Evolutionary conservation across 2,888 invertebrate genomes (phyloP), one percentile per base, ranked within the genome.

Genomic region (Acleris emargana): DNA sequence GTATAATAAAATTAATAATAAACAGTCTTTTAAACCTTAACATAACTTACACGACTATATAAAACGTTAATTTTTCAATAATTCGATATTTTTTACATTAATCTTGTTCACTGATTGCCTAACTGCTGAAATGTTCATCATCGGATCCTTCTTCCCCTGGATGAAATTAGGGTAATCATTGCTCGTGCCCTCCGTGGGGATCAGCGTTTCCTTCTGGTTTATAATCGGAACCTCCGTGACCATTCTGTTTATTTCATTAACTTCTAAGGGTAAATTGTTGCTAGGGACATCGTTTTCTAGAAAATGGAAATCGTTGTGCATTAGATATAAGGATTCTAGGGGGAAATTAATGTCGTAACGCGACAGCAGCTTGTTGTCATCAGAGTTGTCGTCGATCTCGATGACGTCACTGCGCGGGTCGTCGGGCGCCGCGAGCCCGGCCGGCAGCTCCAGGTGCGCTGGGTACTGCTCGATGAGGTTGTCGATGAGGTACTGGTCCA

Each of bases 301-400:
- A 69, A 91, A 91, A 74, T 90, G 90, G 63, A 89, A 91, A 68
- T 92, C 92, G 68, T 87, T 91, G 69, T 91, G 91, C 86, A 90
- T 89, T 18, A 90, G 77, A 60, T 89, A 91, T 7, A 91, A 69
- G 20, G 89, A 87, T 64, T 91, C 91, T 2, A 91, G 69, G 0
- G 89, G 89, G 62, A 87, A 91, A 67, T 89, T 90, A 81, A 91
- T 90, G 57, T 91, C 91, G 54, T 86, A 86, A 0, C 91, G 81
- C 5, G 89, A 89, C 58, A 91, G 71, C 1, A 91, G 73, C 69
- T 92, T 92, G 58, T 83, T 91, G 66, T 92, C 92, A 42, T 92
- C 91, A 0, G 92, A 92, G 70, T 91, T 92, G 64, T 92, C 92
- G 53, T 92, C 92, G 17, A 92, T 92, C 73, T 92, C 92, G 64